Evolutionary conservation across 2,113 vertebrate genomes (phyloP).

Genomic region (Acrocephalus kingi): DNA sequence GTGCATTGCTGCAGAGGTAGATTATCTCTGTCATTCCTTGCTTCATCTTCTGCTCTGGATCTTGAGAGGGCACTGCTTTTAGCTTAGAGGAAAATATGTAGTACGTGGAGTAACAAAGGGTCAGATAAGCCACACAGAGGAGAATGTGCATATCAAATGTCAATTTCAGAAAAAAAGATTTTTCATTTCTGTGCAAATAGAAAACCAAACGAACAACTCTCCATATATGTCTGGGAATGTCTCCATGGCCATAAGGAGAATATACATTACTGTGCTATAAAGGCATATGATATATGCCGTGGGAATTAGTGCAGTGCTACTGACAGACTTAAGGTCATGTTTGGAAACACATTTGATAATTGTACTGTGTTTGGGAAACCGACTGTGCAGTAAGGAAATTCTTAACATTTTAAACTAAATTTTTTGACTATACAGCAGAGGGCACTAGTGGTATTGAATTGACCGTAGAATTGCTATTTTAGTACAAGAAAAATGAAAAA

Average conservation of each 20-base stretch:
- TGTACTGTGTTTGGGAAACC: not conserved
- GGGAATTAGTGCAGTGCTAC: not conserved
- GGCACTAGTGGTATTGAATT: conserved; percentile 27
- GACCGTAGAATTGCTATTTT: not conserved
- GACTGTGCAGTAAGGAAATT: not conserved
- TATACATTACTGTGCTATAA: not conserved
- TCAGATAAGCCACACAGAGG: not conserved
- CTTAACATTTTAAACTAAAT: not conserved
- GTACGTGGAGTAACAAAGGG: not conserved
- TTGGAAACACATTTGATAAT: not conserved
- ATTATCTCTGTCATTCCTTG: not conserved
- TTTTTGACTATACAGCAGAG: conserved; percentile 51
- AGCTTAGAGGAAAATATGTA: not conserved
- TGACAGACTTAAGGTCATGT: not conserved
- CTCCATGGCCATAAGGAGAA: not conserved
- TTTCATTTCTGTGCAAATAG: not conserved
- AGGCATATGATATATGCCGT: not conserved
- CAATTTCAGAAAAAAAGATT: not conserved
- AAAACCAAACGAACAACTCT: not conserved
- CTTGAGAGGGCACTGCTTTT: not conserved
- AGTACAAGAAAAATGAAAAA: not conserved
- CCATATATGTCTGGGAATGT: not conserved
- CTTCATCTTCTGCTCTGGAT: not conserved
- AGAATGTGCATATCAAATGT: not conserved
- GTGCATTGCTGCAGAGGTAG: not conserved